These are phyloP conservation scores for Plagodis pulveraria DNA, from an alignment of 2,888 invertebrate species.

Conservation along the genomic window DNA sequence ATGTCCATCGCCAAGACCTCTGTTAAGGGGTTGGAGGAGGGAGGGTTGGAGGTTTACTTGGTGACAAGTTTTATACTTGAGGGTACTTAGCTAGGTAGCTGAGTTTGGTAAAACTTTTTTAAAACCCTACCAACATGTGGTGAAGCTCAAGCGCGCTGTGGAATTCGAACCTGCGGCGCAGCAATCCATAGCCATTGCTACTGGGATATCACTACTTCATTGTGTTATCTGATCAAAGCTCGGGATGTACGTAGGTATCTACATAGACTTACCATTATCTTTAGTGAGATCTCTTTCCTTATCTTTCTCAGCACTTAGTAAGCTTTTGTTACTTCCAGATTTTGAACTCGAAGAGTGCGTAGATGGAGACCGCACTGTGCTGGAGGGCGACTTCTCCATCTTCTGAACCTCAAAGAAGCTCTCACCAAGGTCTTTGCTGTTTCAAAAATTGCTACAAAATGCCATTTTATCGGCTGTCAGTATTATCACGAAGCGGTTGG, in stretches of 20 bases:
- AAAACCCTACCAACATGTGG: too few species aligned
- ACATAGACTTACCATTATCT: constrained; percentile 73
- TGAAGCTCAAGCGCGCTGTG: too few species aligned
- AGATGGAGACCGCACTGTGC: constrained; percentile 61
- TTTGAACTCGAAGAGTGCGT: constrained; percentile 62
- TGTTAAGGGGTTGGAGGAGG: too few species aligned
- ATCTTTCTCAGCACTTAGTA: constrained; percentile 43
- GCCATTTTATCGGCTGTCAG: constrained; percentile 3
- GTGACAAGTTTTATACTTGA: too few species aligned
- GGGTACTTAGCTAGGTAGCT: too few species aligned
- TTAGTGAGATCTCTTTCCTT: constrained; percentile 64
- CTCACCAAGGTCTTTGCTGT: constrained; percentile 3
- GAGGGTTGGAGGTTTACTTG: too few species aligned
- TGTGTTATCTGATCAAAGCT: too few species aligned
- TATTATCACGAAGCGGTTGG: neutral
- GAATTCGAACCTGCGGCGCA: too few species aligned
- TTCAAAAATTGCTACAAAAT: constrained; percentile 4
- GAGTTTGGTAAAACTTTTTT: too few species aligned
- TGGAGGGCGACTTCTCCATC: constrained; percentile 43
- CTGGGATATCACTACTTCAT: too few species aligned
- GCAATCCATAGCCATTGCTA: too few species aligned
- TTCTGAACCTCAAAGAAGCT: neutral
- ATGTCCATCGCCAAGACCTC: too few species aligned
- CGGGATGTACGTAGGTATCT: neutral
- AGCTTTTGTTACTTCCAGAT: constrained; percentile 59